A percentile compares a stretch with the other conserved stretches of the same genome.
phyloP scores from a whole-genome alignment of 2,888 invertebrate species.

The Pimpla rufipes region DNA sequence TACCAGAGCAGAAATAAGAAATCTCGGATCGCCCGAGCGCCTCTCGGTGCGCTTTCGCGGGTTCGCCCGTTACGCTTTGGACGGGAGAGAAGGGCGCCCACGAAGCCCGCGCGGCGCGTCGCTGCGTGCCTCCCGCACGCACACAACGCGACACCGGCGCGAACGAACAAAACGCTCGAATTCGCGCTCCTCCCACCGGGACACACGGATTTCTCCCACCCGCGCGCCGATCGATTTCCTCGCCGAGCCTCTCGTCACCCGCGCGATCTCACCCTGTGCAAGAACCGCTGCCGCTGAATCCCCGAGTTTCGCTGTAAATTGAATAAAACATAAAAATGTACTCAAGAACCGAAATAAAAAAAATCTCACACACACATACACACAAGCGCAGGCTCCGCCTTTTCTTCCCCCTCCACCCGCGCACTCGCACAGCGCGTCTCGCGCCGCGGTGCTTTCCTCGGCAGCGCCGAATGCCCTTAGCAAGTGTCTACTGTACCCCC shows the following conservation, averaged over 20 bases:
- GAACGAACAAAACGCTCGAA: conserved; percentile 45
- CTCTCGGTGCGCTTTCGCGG: conserved; percentile 61
- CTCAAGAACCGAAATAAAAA: not conserved
- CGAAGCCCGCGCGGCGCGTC: conserved; percentile 15
- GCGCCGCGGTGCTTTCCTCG: not conserved
- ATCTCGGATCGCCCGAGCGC: conserved; percentile 73
- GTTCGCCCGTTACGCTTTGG: conserved; percentile 51
- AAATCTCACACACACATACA: not conserved
- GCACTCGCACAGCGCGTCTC: not conserved
- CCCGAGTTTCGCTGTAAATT: not conserved
- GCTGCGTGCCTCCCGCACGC: conserved; percentile 39
- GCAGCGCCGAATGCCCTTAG: not conserved
- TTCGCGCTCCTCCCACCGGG: conserved; percentile 62
- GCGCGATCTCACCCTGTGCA: not conserved
- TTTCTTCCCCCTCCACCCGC: conserved; percentile 28
- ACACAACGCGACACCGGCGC: conserved; percentile 44
- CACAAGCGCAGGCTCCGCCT: conserved; percentile 40
- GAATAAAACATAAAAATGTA: not conserved
- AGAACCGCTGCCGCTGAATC: not conserved
- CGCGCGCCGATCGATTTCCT: conserved; percentile 21
- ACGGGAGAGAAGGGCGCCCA: conserved; percentile 59
- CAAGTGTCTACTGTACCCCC: not conserved
- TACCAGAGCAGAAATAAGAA: conserved; percentile 85
- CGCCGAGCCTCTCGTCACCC: not conserved
- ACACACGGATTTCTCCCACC: conserved; percentile 36